These are phyloP conservation scores for Discoglossus pictus DNA, from an alignment of 2,797 vertebrate genomes.

Conservation along the genomic window DNA sequence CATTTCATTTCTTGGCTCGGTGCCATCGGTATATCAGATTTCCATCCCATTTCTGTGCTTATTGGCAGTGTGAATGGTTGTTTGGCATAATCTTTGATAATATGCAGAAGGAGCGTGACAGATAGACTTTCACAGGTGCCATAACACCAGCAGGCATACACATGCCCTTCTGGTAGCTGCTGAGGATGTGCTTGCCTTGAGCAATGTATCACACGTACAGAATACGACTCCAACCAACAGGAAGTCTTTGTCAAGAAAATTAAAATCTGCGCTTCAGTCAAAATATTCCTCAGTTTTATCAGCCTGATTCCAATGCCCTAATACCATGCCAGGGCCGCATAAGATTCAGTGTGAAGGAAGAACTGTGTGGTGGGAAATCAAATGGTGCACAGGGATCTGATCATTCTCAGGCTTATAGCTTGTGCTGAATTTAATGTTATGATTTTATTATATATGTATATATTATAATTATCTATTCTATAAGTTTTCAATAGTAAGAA, in stretches of 20 bases:
- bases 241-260: not conserved
- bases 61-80: conserved; percentile 38
- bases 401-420: no score
- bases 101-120: conserved; percentile 43
- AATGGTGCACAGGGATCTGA: no score
- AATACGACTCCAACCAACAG: conserved; percentile 28
- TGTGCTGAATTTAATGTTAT: no score
- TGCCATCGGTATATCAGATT: conserved; percentile 27
- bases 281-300: no score
- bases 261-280: conserved; percentile 7
- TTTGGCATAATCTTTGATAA: conserved; percentile 40
- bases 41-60: conserved; percentile 18
- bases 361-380: not conserved
- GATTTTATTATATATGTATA: no score
- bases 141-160: conserved; percentile 43
- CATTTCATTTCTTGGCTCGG: conserved; percentile 8
- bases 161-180: conserved; percentile 33
- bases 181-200: conserved; percentile 28
- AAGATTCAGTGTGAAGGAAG: conserved; percentile 19
- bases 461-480: no score
- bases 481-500: no score
- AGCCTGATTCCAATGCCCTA: not conserved
- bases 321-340: not conserved
- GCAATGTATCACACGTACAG: conserved; percentile 23
- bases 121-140: conserved; percentile 46